phyloP scores from a whole-genome alignment of 2,888 invertebrate genomes.

The Leptarthrus brevirostris region DNA sequence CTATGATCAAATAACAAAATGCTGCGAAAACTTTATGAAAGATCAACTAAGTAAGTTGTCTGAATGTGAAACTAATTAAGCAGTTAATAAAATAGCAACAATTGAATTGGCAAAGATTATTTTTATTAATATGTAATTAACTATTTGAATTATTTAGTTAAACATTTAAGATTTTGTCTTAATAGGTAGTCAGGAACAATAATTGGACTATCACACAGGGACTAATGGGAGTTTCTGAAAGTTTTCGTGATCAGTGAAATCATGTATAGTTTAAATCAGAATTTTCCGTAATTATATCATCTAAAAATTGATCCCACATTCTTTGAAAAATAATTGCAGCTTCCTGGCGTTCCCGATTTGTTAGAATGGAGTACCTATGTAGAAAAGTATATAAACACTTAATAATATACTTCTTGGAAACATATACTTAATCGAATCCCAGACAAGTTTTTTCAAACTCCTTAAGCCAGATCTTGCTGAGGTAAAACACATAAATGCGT shows the following conservation, averaged over 20 bases:
- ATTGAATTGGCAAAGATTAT: too few relatives aligned
- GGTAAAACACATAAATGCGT: conserved; percentile 75
- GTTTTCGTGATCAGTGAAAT: too few relatives aligned
- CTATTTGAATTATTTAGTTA: too few relatives aligned
- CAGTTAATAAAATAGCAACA: too few relatives aligned
- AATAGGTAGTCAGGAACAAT: too few relatives aligned
- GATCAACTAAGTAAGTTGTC: conserved; percentile 52
- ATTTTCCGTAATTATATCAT: conserved; percentile 51
- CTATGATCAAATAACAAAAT: conserved; percentile 59
- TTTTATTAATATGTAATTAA: too few relatives aligned
- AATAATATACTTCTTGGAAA: not conserved
- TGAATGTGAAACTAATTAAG: conserved; percentile 3
- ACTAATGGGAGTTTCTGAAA: too few relatives aligned
- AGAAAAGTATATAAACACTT: not conserved
- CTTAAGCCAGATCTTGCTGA: conserved; percentile 71
- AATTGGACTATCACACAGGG: too few relatives aligned
- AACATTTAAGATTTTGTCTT: too few relatives aligned
- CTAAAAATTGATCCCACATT: conserved; percentile 61
- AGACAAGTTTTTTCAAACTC: conserved; percentile 72
- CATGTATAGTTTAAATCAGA: not conserved
- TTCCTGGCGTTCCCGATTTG: conserved; percentile 56
- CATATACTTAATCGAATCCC: conserved; percentile 71
- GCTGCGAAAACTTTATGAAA: conserved; percentile 59
- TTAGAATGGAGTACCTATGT: conserved; percentile 60
- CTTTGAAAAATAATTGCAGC: conserved; percentile 59